These are phyloP conservation scores for Tetheella fluctuosa DNA, from an alignment of 2,888 invertebrate genomes.

Conservation along the genomic window DNA sequence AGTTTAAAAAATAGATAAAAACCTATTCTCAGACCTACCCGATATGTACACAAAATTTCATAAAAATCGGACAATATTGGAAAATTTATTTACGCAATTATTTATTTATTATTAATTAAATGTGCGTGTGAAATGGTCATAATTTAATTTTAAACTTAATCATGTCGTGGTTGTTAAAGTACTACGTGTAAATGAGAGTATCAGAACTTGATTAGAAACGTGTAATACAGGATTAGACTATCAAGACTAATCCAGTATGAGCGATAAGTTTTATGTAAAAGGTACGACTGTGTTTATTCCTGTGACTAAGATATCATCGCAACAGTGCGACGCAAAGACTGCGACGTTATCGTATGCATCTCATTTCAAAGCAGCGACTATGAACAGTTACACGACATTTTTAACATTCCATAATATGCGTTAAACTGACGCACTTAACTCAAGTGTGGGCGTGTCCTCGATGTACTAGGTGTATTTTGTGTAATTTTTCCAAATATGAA, in stretches of 20 bases:
- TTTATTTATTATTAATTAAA: neutral
- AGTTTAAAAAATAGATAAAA: too few species aligned
- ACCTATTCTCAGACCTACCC: too few species aligned
- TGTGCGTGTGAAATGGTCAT: slow-evolving; percentile 19
- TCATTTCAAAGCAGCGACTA: slow-evolving; percentile 40
- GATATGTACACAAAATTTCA: too few species aligned
- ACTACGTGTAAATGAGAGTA: slow-evolving; percentile 24
- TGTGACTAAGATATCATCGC: slow-evolving; percentile 40
- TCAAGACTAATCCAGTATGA: too few species aligned
- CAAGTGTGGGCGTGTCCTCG: slow-evolving; percentile 49
- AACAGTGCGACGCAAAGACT: slow-evolving; percentile 36
- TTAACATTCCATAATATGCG: slow-evolving; percentile 65
- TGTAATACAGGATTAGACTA: slow-evolving; percentile 38
- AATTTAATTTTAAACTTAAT: slow-evolving; percentile 20
- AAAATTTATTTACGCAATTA: too few species aligned
- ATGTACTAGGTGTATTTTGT: slow-evolving; percentile 21
- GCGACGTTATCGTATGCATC: slow-evolving; percentile 51
- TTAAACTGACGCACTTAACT: slow-evolving; percentile 43
- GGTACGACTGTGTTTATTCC: slow-evolving; percentile 31
- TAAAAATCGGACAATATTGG: too few species aligned
- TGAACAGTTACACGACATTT: slow-evolving; percentile 72
- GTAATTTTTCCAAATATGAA: too few species aligned
- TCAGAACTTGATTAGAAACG: slow-evolving; percentile 38
- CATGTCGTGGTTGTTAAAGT: neutral
- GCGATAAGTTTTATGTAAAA: slow-evolving; percentile 32